These are phyloP conservation scores for Smithornis capensis DNA, from an alignment of 2,113 vertebrate genomes.

Conservation along the genomic window DNA sequence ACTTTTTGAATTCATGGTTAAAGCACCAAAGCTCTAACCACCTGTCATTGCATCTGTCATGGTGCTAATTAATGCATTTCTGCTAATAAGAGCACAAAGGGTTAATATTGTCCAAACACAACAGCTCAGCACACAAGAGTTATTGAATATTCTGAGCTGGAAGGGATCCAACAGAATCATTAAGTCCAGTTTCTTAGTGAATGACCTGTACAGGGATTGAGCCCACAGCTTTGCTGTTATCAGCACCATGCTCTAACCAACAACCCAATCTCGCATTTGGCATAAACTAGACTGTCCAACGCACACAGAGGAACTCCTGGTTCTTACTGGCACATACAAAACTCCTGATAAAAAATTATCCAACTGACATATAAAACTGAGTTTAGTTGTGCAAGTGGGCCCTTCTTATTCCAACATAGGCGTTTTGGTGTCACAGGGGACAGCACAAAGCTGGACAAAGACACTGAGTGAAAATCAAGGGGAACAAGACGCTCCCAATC, in stretches of 20 bases:
- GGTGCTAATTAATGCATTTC: background rate
- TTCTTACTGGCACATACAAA: background rate
- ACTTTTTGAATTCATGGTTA: too few relatives aligned
- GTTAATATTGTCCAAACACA: background rate
- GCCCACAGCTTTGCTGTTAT: rapidly evolving
- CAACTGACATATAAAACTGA: background rate
- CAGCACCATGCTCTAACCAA: background rate
- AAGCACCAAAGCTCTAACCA: background rate
- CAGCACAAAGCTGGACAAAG: rapidly evolving
- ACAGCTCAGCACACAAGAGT: background rate
- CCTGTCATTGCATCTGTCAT: background rate
- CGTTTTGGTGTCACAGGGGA: background rate
- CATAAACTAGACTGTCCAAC: too few relatives aligned
- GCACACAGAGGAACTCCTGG: background rate
- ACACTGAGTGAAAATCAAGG: background rate
- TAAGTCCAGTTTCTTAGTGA: background rate
- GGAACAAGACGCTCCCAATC: too few relatives aligned
- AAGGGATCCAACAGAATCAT: background rate
- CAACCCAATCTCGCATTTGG: rapidly evolving
- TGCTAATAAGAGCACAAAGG: background rate
- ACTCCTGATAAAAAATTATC: background rate
- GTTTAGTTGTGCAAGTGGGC: rapidly evolving
- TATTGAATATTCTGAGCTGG: background rate
- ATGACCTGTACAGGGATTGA: rapidly evolving
- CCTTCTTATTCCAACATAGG: background rate